These are phyloP conservation scores for Cassiopea xamachana DNA, from an alignment of 30 jellyfish, hydroid and myxozoan genomes.

Conservation along the genomic window DNA sequence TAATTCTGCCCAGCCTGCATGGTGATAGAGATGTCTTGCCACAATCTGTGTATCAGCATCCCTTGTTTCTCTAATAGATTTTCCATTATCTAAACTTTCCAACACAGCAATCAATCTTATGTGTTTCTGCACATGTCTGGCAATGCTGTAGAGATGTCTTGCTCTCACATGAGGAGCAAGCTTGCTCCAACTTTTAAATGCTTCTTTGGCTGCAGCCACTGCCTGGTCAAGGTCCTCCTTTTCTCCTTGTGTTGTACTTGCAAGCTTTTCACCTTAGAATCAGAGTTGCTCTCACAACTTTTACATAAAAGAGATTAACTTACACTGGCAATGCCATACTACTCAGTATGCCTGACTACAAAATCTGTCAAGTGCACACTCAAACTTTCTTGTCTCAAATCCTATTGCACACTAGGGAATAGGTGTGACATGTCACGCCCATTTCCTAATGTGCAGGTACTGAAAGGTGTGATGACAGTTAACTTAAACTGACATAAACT, in stretches of 20 bases:
- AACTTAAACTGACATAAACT: too few relatives aligned
- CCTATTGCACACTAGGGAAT: too few relatives aligned
- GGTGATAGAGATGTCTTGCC: slow-evolving; percentile 96
- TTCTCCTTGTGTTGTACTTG: slow-evolving; percentile 94
- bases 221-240: slow-evolving; percentile 83
- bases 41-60: slow-evolving; percentile 94
- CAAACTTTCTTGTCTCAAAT: too few relatives aligned
- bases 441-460: too few relatives aligned
- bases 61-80: slow-evolving; percentile 95
- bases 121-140: slow-evolving; percentile 96
- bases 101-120: slow-evolving; percentile 93
- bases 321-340: too few relatives aligned
- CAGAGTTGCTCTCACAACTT: neutral
- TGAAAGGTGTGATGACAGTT: too few relatives aligned
- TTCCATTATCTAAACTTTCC: slow-evolving; percentile 96
- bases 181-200: slow-evolving; percentile 79
- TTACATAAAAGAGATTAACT: too few relatives aligned
- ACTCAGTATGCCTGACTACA: too few relatives aligned
- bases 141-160: slow-evolving; percentile 90
- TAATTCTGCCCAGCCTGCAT: slow-evolving; percentile 99
- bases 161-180: slow-evolving; percentile 91
- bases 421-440: too few relatives aligned
- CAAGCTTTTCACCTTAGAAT: slow-evolving; percentile 85
- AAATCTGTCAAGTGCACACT: too few relatives aligned
- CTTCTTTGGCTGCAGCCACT: slow-evolving; percentile 93